Conservation (phyloP, 2,888 invertebrate species). For the Idaea straminata region DNA sequence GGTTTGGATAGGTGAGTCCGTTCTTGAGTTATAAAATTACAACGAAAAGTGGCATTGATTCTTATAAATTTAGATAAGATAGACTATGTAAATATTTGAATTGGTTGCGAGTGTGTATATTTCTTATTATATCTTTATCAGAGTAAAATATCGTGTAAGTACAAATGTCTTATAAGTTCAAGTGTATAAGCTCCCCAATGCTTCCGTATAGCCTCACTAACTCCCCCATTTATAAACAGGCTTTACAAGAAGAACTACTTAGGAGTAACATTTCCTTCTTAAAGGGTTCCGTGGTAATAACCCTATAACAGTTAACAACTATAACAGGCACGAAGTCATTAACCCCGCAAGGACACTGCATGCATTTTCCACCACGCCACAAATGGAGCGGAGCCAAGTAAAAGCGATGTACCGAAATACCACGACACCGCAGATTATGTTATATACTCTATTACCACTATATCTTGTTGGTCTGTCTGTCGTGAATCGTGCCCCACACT, state of each 20-base stretch:
- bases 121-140: neutral
- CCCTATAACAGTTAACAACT: neutral
- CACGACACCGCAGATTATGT: slow-evolving; percentile 24
- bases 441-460: slow-evolving; percentile 18
- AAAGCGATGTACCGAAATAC: slow-evolving; percentile 25
- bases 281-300: neutral
- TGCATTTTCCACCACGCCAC: slow-evolving; percentile 21
- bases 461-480: slow-evolving; percentile 11
- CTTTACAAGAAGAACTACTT: neutral
- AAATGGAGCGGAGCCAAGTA: slow-evolving; percentile 29
- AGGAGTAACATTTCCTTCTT: neutral
- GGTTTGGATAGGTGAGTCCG: too few relatives aligned
- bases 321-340: slow-evolving; percentile 12
- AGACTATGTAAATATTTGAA: neutral
- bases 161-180: neutral
- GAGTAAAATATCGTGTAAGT: neutral
- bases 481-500: slow-evolving; percentile 3
- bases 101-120: neutral
- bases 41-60: too few relatives aligned
- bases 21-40: too few relatives aligned
- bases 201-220: neutral
- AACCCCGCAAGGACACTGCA: slow-evolving; percentile 21
- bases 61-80: neutral
- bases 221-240: neutral
- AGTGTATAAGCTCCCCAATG: neutral